These are phyloP conservation scores for Notothenia rossii DNA, from an alignment of 2,113 vertebrate genomes.

Conservation along the genomic window DNA sequence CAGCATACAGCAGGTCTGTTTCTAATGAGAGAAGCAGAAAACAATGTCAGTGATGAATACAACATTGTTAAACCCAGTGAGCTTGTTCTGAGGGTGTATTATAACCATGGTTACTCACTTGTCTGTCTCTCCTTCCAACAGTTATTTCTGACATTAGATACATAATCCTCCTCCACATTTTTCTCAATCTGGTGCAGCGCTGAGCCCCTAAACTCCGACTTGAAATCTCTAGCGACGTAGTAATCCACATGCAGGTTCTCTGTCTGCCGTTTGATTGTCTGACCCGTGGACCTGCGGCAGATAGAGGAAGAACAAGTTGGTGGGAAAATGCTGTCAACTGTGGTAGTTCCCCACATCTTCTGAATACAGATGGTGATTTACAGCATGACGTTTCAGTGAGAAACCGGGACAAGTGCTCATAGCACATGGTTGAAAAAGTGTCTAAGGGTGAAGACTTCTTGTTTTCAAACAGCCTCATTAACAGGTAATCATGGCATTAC, in stretches of 20 bases:
- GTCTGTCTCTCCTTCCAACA: constrained; percentile 99
- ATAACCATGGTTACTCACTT: constrained; percentile 84
- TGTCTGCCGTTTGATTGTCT: constrained; percentile 93
- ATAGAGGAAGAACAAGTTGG: not conserved
- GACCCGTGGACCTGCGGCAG: constrained; percentile 89
- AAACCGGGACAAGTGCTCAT: not conserved
- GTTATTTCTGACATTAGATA: constrained; percentile 95
- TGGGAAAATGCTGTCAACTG: not conserved
- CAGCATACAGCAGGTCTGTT: constrained; percentile 95
- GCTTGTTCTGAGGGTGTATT: not conserved
- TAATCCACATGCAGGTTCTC: constrained; percentile 92
- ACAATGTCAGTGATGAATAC: not conserved
- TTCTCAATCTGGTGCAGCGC: constrained; percentile 95
- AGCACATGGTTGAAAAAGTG: not conserved
- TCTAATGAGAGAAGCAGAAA: constrained; percentile 80
- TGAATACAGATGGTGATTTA: not conserved
- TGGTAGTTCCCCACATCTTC: not conserved
- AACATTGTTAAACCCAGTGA: not conserved
- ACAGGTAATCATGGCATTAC: not conserved
- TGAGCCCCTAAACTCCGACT: constrained; percentile 92
- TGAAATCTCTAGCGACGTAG: constrained; percentile 95
- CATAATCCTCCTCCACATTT: constrained; percentile 96
- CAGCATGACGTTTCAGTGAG: not conserved
- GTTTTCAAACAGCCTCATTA: not conserved
- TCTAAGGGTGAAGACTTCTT: not conserved